Percentiles rank a stretch among this genome's conserved stretches.
phyloP scores from a whole-genome alignment of 2,113 vertebrate species.

The Gobius niger region DNA sequence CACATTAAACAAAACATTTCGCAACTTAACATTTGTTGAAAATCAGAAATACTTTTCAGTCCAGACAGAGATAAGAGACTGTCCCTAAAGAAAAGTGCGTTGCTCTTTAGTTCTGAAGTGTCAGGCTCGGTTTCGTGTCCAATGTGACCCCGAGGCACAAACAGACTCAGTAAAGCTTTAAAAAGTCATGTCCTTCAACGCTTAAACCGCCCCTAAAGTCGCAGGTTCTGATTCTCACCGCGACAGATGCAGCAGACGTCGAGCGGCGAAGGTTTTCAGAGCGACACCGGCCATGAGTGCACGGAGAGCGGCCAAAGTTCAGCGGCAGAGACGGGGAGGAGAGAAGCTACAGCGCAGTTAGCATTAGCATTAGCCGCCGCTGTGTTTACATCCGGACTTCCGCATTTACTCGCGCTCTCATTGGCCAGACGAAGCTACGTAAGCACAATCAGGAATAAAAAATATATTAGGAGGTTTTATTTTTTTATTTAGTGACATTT shows the following conservation, averaged over 20 bases:
- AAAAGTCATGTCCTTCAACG: not conserved
- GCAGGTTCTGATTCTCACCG: slow-evolving; percentile 21
- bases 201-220: accelerated
- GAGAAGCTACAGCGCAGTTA: not conserved
- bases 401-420: slow-evolving; percentile 16
- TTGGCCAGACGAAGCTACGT: slow-evolving; percentile 22
- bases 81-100: not conserved
- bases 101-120: not conserved
- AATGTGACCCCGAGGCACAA: not conserved
- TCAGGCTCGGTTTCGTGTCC: not conserved
- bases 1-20: too few relatives aligned
- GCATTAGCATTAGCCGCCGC: not conserved
- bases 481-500: too few relatives aligned
- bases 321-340: not conserved
- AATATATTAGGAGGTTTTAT: not conserved
- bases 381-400: slow-evolving; percentile 21
- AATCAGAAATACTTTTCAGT: too few relatives aligned
- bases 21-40: too few relatives aligned
- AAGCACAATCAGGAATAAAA: not conserved
- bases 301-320: not conserved
- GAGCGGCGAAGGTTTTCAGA: slow-evolving; percentile 24
- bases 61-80: too few relatives aligned
- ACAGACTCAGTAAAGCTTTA: not conserved
- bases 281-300: slow-evolving; percentile 34
- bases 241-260: slow-evolving; percentile 1